Percentiles rank a stretch among this genome's conserved stretches.
phyloP scores from a whole-genome alignment of 2,888 invertebrate species.

The Diarsia dahlii region DNA sequence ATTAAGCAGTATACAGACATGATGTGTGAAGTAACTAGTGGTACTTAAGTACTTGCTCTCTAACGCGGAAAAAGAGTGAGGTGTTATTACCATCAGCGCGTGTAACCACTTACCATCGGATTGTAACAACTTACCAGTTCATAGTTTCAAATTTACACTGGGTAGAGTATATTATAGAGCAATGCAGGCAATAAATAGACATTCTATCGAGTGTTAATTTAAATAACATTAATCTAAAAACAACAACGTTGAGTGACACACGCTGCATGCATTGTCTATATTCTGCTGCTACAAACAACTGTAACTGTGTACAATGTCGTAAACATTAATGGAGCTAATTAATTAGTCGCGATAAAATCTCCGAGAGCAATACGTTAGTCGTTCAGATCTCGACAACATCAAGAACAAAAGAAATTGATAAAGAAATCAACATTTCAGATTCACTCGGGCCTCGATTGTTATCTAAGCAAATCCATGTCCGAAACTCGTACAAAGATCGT shows the following conservation, averaged over 20 bases:
- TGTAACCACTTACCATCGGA: background rate
- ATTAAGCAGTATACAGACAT: background rate
- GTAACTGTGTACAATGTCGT: constrained; percentile 25
- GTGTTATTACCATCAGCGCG: background rate
- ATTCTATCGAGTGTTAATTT: background rate
- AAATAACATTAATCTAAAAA: background rate
- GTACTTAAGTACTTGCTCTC: background rate
- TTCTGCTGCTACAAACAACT: constrained; percentile 10
- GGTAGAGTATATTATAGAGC: background rate
- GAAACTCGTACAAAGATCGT: constrained; percentile 65
- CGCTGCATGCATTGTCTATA: background rate
- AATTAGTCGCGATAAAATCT: constrained; percentile 65
- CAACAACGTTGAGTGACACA: background rate
- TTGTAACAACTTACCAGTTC: background rate
- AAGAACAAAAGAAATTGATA: constrained; percentile 71
- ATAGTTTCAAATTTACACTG: background rate
- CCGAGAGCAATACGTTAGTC: constrained; percentile 43
- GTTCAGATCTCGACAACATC: constrained; percentile 51
- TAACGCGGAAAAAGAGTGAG: background rate
- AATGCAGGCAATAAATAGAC: background rate
- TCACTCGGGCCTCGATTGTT: constrained; percentile 70
- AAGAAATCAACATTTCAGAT: constrained; percentile 78
- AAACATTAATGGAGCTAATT: constrained; percentile 50
- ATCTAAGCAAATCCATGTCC: constrained; percentile 72
- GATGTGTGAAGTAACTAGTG: background rate